These are phyloP conservation scores for Porites rus DNA, from an alignment of 92 coral and sea anemone species.

Conservation along the genomic window DNA sequence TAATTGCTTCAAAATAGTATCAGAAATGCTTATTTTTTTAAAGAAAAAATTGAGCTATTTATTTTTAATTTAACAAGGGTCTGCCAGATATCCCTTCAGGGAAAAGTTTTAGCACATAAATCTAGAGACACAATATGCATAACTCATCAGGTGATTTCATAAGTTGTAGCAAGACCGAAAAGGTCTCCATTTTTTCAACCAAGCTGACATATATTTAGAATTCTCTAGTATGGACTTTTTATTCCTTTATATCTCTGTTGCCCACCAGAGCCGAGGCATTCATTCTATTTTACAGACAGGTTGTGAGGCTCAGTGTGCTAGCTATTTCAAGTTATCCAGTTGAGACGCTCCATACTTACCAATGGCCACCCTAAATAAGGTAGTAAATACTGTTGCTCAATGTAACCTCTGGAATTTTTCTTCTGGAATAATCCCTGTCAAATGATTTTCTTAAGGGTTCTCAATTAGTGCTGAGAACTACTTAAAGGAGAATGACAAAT, in stretches of 20 bases:
- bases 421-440: slow-evolving; percentile 8
- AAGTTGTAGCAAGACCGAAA: slow-evolving; percentile 7
- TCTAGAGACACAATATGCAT: too few relatives aligned
- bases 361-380: slow-evolving; percentile 4
- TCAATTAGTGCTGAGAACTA: slow-evolving; percentile 13
- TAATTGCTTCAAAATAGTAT: background rate
- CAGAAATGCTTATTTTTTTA: too few relatives aligned
- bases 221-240: slow-evolving; percentile 6
- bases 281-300: slow-evolving; percentile 9
- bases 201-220: slow-evolving; percentile 9
- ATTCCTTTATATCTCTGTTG: slow-evolving; percentile 13
- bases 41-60: too few relatives aligned
- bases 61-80: too few relatives aligned
- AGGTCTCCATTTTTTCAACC: slow-evolving; percentile 4
- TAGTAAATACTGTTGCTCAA: background rate
- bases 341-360: background rate
- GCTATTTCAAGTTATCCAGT: slow-evolving; percentile 15
- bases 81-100: slow-evolving; percentile 14
- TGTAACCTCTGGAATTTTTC: slow-evolving; percentile 5
- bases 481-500: slow-evolving; percentile 11
- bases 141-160: slow-evolving; percentile 9
- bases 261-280: slow-evolving; percentile 13
- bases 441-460: slow-evolving; percentile 10
- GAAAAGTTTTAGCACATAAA: background rate
- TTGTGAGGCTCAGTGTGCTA: slow-evolving; percentile 12